Evolutionary conservation across 2,888 invertebrate genomes (phyloP), one percentile per base, ranked within the genome.

Genomic region (Euplagia quadripunctaria): DNA sequence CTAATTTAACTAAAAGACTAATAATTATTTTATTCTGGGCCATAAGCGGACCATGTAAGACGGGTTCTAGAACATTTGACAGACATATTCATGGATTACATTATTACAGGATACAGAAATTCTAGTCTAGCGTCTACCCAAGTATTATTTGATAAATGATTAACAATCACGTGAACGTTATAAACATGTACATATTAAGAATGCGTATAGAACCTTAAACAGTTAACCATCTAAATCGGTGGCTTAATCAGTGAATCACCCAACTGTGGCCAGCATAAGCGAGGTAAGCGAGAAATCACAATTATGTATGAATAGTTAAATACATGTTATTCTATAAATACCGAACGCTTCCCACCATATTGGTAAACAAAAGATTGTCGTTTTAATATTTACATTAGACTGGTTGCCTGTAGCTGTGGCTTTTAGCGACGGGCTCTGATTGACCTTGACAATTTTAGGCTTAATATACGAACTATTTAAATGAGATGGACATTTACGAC

Each of bases 271-370:
- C 49, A 9, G 14, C 16, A 55, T 43, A 49, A 66, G 46, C 65
- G 58, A 61, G 16, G n/a, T 55, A 71, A 16, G 66, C 72, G 75
- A 74, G 71, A 78, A 78, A 82, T 82, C 66, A 61, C 71, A 74
- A 73, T 70, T 71, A 74, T 8, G n/a, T 73, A 76, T 72, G 68
- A 73, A 80, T 72, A 20, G 61, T 61, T 31, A 11, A 1, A 17
- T 67, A 55, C n/a, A 41, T 66, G 55, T 51, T 65, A 31, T 46
- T 63, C 5, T 2, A 31, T 14, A 42, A 17, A 64, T 42, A 64
- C 41, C 41, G 58, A 20, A 20, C 11, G 4, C 0, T 58, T 8
- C 58, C 8, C 58, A 20, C 17, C 52, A 17, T 55, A n/a, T 55
- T 55, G 20, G 4, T 20, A 31, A 61, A 61, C 4, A 61, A 1